Evolutionary conservation across 1,140 invertebrate genomes (phyloP), one percentile per base, ranked within the genome.

Genomic region (Metopolophium dirhodum): DNA sequence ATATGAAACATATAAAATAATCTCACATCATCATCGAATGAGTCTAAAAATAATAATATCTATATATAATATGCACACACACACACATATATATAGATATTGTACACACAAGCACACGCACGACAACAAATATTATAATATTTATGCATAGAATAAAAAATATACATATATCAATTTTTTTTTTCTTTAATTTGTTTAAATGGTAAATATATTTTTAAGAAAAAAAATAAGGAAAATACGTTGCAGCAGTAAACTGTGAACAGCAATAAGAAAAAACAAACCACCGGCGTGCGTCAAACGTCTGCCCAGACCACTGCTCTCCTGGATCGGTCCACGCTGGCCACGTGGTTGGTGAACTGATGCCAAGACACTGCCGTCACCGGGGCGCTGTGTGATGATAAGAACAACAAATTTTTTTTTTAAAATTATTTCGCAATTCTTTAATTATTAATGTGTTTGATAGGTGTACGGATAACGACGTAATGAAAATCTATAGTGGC

Each of bases 351-450:
- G 41, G 97, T 98, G 95, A 97, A 97, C 6, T 98, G 98, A 95
- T 98, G 97, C 98, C 98, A 99, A 22, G 97, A 97, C 94, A 99
- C 98, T 35, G 98, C 98, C 93, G 97, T 97, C 89, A 99, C 98
- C 23, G 98, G 96, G 93, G 97, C 96, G 95, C 98, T 99, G 96
- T 20, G 14, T 18, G 14, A 18, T 18, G 14, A 77, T 2, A 93
- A 94, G 94, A 77, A n/a, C 4, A n/a, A n/a, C 30, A n/a, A 26
- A 41, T 41, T 41, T 41, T 61, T 61, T 61, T 51, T 51, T 51
- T 51, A 4, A 2, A 14, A 68, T 68, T 68, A 68, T 68, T 68
- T 14, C 30, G 4, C n/a, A 14, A 30, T 2, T 61, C 14, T 61
- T 61, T 3, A 30, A n/a, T n/a, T 14, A n/a, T 61, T 30, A 14